phyloP scores from a whole-genome alignment of 2,797 vertebrate genomes.

The Sebastes paucispinis region DNA sequence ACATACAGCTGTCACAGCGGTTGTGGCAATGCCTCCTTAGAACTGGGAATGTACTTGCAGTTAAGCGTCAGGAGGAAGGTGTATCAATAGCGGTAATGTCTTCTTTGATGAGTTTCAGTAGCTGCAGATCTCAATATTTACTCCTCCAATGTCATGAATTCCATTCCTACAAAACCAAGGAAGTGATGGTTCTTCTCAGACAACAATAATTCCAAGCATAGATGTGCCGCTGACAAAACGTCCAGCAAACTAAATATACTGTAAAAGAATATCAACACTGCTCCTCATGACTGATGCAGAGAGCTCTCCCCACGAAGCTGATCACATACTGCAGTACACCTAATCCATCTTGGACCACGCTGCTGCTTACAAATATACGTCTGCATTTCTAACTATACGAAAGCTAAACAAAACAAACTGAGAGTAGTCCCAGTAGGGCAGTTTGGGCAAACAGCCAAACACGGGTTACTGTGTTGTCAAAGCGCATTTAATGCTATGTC shows the following conservation, averaged over 20 bases:
- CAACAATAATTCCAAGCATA: constrained; percentile 21
- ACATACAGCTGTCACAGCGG: background rate
- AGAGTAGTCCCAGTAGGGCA: constrained; percentile 14
- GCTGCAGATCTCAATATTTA: constrained; percentile 23
- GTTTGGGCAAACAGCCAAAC: constrained; percentile 4
- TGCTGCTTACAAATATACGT: background rate
- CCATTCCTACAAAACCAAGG: constrained; percentile 26
- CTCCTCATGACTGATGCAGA: constrained; percentile 20
- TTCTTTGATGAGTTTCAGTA: background rate
- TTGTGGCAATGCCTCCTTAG: background rate
- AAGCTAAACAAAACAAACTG: constrained; percentile 12
- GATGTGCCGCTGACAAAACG: constrained; percentile 2
- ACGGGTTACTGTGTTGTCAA: background rate
- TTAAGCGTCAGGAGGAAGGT: background rate
- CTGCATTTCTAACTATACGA: background rate
- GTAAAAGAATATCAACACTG: constrained; percentile 5
- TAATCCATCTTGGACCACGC: constrained; percentile 17
- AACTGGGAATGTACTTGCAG: background rate
- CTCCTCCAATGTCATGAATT: constrained; percentile 17
- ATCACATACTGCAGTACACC: constrained; percentile 21
- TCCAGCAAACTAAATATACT: constrained; percentile 23
- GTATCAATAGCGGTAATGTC: background rate
- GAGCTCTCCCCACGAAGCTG: background rate
- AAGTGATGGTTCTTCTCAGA: constrained; percentile 10
- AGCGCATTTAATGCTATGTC: background rate